These are phyloP conservation scores for Sympetrum striolatum DNA, from an alignment of 2,888 invertebrate genomes.

Conservation along the genomic window DNA sequence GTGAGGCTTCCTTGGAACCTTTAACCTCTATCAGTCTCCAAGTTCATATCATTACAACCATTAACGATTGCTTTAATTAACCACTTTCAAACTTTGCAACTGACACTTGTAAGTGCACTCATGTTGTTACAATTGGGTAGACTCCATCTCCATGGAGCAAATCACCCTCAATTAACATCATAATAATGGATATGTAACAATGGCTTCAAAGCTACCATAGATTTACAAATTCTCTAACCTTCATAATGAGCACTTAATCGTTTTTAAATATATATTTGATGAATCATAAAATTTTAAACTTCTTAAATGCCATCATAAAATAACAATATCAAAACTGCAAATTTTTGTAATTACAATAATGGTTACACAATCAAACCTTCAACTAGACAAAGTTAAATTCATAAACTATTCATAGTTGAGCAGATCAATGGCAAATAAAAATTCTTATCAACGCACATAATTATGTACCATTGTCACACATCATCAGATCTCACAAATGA, in stretches of 20 bases:
- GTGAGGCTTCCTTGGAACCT: constrained; percentile 41
- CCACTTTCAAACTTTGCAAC: not conserved
- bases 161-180: constrained; percentile 3
- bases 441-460: not conserved
- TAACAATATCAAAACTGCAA: not conserved
- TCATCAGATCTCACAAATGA: not conserved
- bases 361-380: not conserved
- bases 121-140: not conserved
- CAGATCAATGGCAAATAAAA: not conserved
- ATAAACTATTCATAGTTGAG: not conserved
- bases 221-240: constrained; percentile 17
- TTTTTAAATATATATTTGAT: not conserved
- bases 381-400: not conserved
- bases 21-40: constrained; percentile 43
- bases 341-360: not conserved
- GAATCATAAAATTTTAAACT: not conserved
- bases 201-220: constrained; percentile 10
- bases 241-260: constrained; percentile 18
- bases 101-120: constrained; percentile 35
- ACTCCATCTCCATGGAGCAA: not conserved
- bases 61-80: constrained; percentile 14
- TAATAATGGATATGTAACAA: constrained; percentile 40
- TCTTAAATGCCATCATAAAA: not conserved
- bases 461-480: not conserved
- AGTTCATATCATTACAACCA: constrained; percentile 35